These are phyloP conservation scores for Tipula helvola DNA, from an alignment of 2,888 invertebrate genomes.

Conservation along the genomic window DNA sequence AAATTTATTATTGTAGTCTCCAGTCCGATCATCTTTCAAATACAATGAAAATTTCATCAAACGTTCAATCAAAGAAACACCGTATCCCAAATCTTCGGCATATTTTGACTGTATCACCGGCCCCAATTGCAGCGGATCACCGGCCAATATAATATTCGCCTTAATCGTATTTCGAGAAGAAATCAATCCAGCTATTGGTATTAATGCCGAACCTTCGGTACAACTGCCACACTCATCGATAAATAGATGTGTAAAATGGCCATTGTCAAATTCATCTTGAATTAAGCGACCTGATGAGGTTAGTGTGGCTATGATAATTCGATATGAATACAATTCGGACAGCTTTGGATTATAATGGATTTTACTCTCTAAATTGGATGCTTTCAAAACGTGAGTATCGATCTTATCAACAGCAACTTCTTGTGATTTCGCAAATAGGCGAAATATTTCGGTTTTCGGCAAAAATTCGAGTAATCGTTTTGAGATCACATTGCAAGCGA, in stretches of 20 bases:
- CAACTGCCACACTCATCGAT: conserved; percentile 36
- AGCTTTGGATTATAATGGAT: conserved; percentile 35
- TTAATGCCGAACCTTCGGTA: conserved; percentile 51
- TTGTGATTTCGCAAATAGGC: conserved; percentile 35
- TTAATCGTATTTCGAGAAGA: conserved; percentile 24
- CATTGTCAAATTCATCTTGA: conserved; percentile 11
- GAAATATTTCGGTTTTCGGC: conserved; percentile 27
- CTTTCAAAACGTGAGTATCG: conserved; percentile 28
- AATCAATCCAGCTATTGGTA: conserved; percentile 39
- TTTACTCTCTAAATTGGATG: conserved; percentile 33
- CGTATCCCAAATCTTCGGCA: conserved; percentile 25
- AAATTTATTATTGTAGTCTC: conserved; percentile 41
- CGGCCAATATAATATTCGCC: too few species aligned
- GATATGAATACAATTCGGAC: conserved; percentile 18
- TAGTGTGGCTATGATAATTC: conserved; percentile 49
- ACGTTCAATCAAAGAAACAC: conserved; percentile 44
- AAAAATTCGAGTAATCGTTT: conserved; percentile 33
- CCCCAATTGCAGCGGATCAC: conserved; percentile 43
- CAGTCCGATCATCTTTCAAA: conserved; percentile 17
- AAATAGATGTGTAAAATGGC: conserved; percentile 51
- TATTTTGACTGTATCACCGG: conserved; percentile 41
- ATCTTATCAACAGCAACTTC: conserved; percentile 29
- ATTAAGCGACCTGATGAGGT: conserved; percentile 37
- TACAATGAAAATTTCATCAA: conserved; percentile 27
- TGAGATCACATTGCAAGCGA: conserved; percentile 31